Conservation (phyloP, 2,888 invertebrate genomes). For the Trachelus iudaicus region DNA sequence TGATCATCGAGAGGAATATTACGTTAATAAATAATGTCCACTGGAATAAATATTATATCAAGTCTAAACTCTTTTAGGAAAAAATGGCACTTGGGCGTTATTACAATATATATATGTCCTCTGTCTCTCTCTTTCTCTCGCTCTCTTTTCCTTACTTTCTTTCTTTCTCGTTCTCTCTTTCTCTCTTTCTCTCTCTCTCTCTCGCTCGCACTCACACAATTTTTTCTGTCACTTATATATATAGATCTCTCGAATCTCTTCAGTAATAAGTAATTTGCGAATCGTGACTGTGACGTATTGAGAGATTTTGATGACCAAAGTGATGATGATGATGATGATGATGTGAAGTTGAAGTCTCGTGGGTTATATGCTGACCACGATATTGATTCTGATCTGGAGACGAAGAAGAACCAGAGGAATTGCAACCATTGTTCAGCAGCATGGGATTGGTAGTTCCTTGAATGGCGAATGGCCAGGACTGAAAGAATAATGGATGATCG, state of each 20-base stretch:
- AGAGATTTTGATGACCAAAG: slow-evolving; percentile 42
- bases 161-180: no score
- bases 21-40: slow-evolving; percentile 33
- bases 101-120: not conserved
- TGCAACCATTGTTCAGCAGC: slow-evolving; percentile 50
- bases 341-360: slow-evolving; percentile 46
- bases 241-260: not conserved
- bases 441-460: slow-evolving; percentile 63
- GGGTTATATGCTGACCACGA: slow-evolving; percentile 41
- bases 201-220: not conserved
- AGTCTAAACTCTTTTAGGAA: not conserved
- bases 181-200: not conserved
- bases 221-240: not conserved
- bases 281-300: slow-evolving; percentile 46
- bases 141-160: not conserved
- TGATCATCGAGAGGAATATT: not conserved
- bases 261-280: slow-evolving; percentile 46
- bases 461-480: slow-evolving; percentile 88
- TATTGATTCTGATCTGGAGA: slow-evolving; percentile 40
- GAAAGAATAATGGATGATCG: slow-evolving; percentile 56
- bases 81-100: not conserved
- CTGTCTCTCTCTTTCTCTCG: not conserved
- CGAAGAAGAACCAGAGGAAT: slow-evolving; percentile 46
- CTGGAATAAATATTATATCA: slow-evolving; percentile 35
- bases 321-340: slow-evolving; percentile 20